A percentile compares a stretch with the other conserved stretches of the same genome.
Evolutionary conservation across 1,140 invertebrate genomes (phyloP).

Genomic region (Catajapyx aquilonaris): DNA sequence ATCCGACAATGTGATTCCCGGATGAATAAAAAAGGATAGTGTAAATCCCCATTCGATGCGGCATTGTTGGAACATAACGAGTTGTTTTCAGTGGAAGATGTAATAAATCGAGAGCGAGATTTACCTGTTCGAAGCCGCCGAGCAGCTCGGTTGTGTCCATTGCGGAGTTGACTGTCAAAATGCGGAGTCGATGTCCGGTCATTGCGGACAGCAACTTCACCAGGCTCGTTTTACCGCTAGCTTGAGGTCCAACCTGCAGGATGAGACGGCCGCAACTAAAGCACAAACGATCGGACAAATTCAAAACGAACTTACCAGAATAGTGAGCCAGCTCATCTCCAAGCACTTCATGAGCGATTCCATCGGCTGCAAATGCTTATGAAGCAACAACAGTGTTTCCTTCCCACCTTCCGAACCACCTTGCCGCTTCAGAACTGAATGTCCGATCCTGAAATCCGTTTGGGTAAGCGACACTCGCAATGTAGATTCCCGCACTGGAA

Average conservation of each 20-base stretch:
- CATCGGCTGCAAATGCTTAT: constrained; percentile 38
- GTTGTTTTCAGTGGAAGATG: no score
- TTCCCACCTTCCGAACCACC: constrained; percentile 13
- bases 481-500: background rate
- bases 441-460: constrained; percentile 7
- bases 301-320: constrained; percentile 39
- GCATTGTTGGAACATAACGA: no score
- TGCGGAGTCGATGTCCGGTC: constrained; percentile 45
- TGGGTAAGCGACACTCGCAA: constrained; percentile 1
- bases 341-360: constrained; percentile 61
- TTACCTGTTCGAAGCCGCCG: constrained; percentile 89
- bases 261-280: background rate
- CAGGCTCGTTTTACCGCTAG: constrained; percentile 61
- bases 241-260: constrained; percentile 44
- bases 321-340: constrained; percentile 77
- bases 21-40: no score
- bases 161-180: constrained; percentile 68
- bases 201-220: constrained; percentile 56
- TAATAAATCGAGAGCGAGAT: no score
- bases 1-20: no score
- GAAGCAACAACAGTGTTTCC: constrained; percentile 33
- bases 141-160: constrained; percentile 91
- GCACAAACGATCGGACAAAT: background rate
- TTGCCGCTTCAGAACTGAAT: constrained; percentile 1
- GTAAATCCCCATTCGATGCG: no score